These are phyloP conservation scores for Ophiothrix spiculata DNA, from an alignment of 35 echinoderm and acorn worm species.

Conservation along the genomic window DNA sequence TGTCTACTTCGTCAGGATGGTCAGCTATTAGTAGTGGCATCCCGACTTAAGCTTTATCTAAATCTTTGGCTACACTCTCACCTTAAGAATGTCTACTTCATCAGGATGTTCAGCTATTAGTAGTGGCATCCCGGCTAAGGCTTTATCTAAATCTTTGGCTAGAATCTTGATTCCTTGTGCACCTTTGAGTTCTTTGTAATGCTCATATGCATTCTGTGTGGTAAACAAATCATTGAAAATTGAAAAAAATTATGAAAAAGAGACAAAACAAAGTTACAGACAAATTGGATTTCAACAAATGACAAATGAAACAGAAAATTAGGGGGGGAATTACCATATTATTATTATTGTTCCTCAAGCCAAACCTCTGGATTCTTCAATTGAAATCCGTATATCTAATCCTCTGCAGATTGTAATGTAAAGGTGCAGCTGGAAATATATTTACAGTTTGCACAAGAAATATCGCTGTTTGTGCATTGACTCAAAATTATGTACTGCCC, in stretches of 20 bases:
- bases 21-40: slow-evolving; percentile 63
- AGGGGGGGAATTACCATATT: no score
- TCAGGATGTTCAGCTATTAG: slow-evolving; percentile 78
- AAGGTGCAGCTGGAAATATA: no score
- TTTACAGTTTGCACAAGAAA: no score
- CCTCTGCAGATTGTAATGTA: no score
- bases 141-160: slow-evolving; percentile 88
- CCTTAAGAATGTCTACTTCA: slow-evolving; percentile 93
- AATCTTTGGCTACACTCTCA: slow-evolving; percentile 80
- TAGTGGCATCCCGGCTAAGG: slow-evolving; percentile 74
- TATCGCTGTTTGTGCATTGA: no score
- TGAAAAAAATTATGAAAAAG: not conserved
- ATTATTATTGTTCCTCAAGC: no score
- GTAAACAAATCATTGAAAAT: not conserved
- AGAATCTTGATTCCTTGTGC: slow-evolving; percentile 83
- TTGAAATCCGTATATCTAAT: no score
- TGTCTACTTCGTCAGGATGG: slow-evolving; percentile 91
- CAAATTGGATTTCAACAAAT: not conserved
- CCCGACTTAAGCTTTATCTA: slow-evolving; percentile 88
- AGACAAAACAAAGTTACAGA: not conserved
- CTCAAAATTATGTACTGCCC: no score
- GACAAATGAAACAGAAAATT: not conserved
- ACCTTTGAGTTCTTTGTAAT: slow-evolving; percentile 76
- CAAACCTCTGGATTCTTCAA: no score
- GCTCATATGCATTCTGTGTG: slow-evolving; percentile 77